Conservation (phyloP, 2,888 invertebrate genomes). For the Lepidonotus clava region DNA sequence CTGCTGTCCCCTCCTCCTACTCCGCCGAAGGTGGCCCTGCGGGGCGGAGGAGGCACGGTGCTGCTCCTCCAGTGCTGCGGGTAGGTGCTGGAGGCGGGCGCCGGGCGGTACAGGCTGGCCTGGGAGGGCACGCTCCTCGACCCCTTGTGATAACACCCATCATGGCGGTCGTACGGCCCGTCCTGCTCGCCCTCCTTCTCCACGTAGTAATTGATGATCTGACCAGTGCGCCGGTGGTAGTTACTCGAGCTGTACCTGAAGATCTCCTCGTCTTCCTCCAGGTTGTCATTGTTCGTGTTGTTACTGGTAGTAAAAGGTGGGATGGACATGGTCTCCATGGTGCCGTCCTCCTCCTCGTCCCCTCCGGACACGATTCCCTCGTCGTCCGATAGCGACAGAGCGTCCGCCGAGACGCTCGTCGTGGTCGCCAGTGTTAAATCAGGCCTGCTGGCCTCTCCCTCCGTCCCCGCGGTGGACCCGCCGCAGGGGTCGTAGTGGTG, state of each 20-base stretch:
- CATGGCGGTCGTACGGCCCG: background rate
- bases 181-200: background rate
- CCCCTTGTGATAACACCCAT: background rate
- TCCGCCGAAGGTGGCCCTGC: background rate
- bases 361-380: background rate
- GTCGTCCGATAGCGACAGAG: background rate
- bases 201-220: slow-evolving; percentile 36
- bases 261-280: background rate
- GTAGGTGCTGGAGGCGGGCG: background rate
- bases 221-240: background rate
- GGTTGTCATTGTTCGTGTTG: too few relatives aligned
- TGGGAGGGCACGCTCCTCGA: background rate
- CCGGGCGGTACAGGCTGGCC: background rate
- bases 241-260: background rate
- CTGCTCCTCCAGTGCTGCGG: background rate
- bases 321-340: slow-evolving; percentile 33
- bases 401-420: background rate
- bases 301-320: background rate
- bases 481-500: too few relatives aligned
- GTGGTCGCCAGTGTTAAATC: too few relatives aligned
- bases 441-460: too few relatives aligned
- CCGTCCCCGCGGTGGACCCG: too few relatives aligned
- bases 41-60: background rate
- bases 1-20: background rate
- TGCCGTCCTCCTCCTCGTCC: background rate